These are phyloP conservation scores for Neotoma lepida DNA, from an alignment of 2,113 vertebrate species.

Conservation along the genomic window DNA sequence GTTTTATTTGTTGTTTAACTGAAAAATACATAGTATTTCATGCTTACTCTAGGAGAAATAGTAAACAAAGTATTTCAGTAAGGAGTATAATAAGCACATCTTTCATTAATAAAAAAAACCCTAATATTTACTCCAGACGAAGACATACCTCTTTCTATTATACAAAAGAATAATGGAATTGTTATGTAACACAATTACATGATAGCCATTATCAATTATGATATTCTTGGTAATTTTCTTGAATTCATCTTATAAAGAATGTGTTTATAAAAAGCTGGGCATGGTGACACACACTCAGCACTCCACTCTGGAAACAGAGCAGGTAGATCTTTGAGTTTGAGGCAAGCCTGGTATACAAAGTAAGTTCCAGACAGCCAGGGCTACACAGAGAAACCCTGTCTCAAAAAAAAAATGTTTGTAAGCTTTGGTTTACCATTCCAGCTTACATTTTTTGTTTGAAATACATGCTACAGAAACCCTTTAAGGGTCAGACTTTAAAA, in stretches of 20 bases:
- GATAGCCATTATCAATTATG: neutral
- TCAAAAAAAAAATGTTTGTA: neutral
- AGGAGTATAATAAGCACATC: conserved; percentile 8
- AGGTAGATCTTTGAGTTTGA: neutral
- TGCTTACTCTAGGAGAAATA: neutral
- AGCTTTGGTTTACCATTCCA: conserved; percentile 5
- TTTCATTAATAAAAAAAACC: conserved; percentile 27
- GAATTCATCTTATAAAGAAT: neutral
- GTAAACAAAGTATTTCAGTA: neutral
- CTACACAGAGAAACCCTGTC: no score
- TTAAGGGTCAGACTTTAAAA: neutral
- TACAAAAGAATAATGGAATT: conserved; percentile 41
- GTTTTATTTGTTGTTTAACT: neutral
- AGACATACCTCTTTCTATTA: neutral
- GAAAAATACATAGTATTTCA: conserved; percentile 13
- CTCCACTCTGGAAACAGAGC: neutral
- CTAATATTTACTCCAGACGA: conserved; percentile 50
- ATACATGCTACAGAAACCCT: neutral
- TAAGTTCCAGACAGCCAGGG: neutral
- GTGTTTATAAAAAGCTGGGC: neutral
- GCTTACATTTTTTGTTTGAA: neutral
- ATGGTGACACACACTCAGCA: neutral
- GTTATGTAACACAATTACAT: neutral
- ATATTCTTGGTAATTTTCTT: neutral
- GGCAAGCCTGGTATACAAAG: neutral